Base-by-base conservation (phyloP, 2,888 invertebrate species). In the Athalia circularis region DNA sequence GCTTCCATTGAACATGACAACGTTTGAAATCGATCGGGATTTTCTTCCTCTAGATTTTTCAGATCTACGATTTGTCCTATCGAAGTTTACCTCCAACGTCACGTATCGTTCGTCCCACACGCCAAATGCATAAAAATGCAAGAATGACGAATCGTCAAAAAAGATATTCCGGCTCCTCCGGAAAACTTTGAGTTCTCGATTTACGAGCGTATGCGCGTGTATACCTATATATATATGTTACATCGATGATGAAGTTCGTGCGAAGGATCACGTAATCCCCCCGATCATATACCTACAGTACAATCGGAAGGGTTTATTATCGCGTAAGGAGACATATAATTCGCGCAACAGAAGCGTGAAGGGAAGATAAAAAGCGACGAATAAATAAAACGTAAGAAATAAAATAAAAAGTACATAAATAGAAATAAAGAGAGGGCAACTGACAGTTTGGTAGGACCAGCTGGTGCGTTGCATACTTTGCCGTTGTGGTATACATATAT, bases 381-480 rank as follows among this genome's bases (percentile, higher is more conserved):
- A 54, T 7, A 77, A 13, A 65, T 57, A 64, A 64, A 76, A n/a
- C 67, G 67, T 29, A 54, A 50, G n/a, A 48, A 67, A 67, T 67
- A 8, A 7, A 62, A 54, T 13, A 54, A 74, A 52, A 65, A 62
- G 11, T 57, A 75, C 65, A 77, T 79, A 77, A 77, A 79, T 77
- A 65, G 64, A 80, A 78, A 64, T 79, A 65, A 68, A 15, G 70
- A 59, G 59, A 61, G 59, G 45, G 15, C 47, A 50, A 72, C 64
- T 64, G 75, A 75, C 62, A 57, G 50, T 75, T 75, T 62, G 75
- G 61, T 75, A 75, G 75, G 75, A 64, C 61, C 75, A 75, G 75
- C 75, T 62, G 75, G 59, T 29, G 29, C 75, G 75, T 64, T 62
- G 75, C 75, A 75, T 64, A 75, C 62, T 75, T 75, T 50, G 61